These are phyloP conservation scores for Tyrophagus putrescentiae DNA, from an alignment of 1,140 invertebrate genomes.

Conservation along the genomic window DNA sequence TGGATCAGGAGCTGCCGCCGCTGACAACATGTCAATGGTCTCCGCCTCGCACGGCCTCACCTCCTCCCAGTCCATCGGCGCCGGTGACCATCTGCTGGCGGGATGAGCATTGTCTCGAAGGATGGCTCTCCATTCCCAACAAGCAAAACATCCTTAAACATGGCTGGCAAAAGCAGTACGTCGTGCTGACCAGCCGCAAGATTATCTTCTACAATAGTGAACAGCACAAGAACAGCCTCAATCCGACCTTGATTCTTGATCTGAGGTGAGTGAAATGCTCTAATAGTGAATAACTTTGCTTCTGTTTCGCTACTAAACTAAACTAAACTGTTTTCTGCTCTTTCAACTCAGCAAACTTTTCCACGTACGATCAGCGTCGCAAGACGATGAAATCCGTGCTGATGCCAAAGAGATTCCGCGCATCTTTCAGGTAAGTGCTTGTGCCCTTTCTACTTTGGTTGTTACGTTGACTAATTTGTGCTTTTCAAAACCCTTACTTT, in stretches of 20 bases:
- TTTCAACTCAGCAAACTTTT: background rate
- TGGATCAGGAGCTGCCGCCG: no score
- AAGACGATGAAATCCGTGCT: background rate
- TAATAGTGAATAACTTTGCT: background rate
- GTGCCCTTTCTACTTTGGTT: background rate
- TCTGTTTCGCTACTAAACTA: no score
- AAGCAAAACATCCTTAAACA: conserved; percentile 87
- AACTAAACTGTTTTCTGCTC: background rate
- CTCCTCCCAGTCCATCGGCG: conserved; percentile 6
- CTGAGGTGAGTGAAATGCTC: no score
- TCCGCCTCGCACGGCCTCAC: background rate
- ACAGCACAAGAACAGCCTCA: conserved; percentile 80
- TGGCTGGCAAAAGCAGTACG: conserved; percentile 92
- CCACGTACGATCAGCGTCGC: background rate
- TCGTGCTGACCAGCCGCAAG: conserved; percentile 88
- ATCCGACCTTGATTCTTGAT: conserved; percentile 48
- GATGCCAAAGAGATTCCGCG: background rate
- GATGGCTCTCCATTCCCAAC: conserved; percentile 84
- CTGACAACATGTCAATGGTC: background rate
- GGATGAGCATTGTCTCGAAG: conserved; percentile 77
- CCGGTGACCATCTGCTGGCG: background rate
- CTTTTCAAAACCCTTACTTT: background rate
- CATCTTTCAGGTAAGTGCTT: background rate
- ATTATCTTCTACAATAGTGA: conserved; percentile 95
- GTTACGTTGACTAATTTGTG: background rate